Evolutionary conservation across 2,113 vertebrate genomes (phyloP), one percentile per base, ranked within the genome.

Genomic region (Meleagris gallopavo): DNA sequence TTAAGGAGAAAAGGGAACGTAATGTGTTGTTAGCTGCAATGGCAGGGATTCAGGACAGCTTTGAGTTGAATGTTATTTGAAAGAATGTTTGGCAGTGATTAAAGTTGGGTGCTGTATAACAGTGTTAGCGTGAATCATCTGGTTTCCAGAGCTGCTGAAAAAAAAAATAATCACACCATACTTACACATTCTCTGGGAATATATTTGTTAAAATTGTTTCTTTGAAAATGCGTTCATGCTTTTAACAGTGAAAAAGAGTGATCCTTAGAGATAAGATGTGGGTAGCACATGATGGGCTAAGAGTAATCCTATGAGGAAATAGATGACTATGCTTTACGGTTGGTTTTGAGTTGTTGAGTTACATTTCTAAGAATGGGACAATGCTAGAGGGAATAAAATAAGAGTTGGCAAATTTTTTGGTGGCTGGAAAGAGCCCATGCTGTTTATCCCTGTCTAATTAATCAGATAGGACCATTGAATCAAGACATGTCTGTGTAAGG

Each of bases 41-140:
- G 79, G 88, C 88, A 93, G 75, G 69, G 43, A 69, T 90, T 92
- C 83, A 69, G 80, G 29, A 40, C 22, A 75, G 70, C 41, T 91
- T 43, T 75, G 76, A 78, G 66, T 60, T 84, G 38, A 92, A 75
- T 54, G 16, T 61, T 91, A 76, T 62, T 95, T 88, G 76, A 86
- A 94, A 58, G 81, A 91, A 38, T 45, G 48, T 72, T 95, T 92
- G 90, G 83, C 86, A 93, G 46, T 13, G 62, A 69, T 86, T 57
- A 62, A 69, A 90, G 36, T 34, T 83, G 27, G 86, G 38, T 75
- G 76, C 40, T 91, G 46, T 71, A 57, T 76, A 91, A 60, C 57
- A 55, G 41, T 30, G 43, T 81, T 81, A 40, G 79, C 85, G 60
- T 70, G 65, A 94, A 82, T 94, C 85, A 82, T 83, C 48, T 36